A percentile compares a stretch with the other conserved stretches of the same genome.
Evolutionary conservation across 2,113 vertebrate species (phyloP).

Genomic region (Chaenogobius annularis): DNA sequence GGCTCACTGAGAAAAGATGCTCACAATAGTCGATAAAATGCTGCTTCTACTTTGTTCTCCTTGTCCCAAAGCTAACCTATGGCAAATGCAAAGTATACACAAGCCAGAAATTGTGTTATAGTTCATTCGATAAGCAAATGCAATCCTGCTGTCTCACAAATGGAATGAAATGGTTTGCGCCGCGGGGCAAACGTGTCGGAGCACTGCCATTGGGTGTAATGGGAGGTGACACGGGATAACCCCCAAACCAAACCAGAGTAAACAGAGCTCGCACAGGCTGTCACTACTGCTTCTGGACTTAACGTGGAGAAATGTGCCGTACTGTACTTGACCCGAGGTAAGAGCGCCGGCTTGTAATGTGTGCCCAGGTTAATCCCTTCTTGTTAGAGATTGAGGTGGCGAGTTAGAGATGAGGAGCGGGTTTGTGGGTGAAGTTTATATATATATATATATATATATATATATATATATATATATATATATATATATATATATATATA

Average conservation of each 20-base stretch:
- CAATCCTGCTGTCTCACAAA: constrained; percentile 16
- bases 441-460: too few relatives aligned
- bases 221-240: constrained; percentile 21
- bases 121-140: constrained; percentile 1
- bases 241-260: not conserved
- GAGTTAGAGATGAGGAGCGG: not conserved
- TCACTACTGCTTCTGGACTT: constrained; percentile 1
- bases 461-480: too few relatives aligned
- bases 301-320: constrained; percentile 5
- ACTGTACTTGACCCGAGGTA: constrained; percentile 15
- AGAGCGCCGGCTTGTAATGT: not conserved
- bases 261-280: constrained; percentile 16
- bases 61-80: not conserved
- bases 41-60: not conserved
- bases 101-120: not conserved
- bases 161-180: constrained; percentile 21
- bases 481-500: too few relatives aligned
- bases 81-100: not conserved
- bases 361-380: constrained; percentile 2
- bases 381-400: not conserved
- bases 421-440: not conserved
- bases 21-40: not conserved
- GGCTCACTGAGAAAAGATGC: not conserved
- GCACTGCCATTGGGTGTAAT: constrained; percentile 16
- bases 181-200: constrained; percentile 26